Evolutionary conservation across 2,888 invertebrate genomes (phyloP), one percentile per base, ranked within the genome.

Genomic region (Norana najaformis): DNA sequence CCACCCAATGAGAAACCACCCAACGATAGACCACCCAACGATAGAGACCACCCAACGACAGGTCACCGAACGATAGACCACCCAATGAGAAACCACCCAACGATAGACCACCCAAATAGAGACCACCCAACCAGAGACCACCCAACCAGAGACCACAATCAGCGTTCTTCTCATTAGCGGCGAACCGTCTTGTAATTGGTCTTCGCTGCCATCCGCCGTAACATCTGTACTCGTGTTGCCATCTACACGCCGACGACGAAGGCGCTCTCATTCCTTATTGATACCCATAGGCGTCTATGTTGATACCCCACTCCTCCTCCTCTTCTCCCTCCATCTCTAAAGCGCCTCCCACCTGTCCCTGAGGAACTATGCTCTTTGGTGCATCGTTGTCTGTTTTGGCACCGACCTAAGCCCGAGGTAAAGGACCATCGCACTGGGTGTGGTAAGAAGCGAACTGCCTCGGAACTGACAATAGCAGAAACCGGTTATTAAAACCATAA

Each of bases 271-370:
- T 69, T 69, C 69, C 69, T 69, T 69, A 69, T 69, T 69, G 69
- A 69, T 69, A n/a, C n/a, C 69, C 4, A 47, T 0, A 23, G 23
- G 23, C 47, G 23, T 47, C 23, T 23, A 20, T 23, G 23, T 23
- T 11, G 47, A 1, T 6, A 20, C 47, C 23, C 11, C 47, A 18
- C 47, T 47, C 47, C 18, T 47, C 47, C 69, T 69, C 69, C 16
- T 13, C n/a, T 13, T 11, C 53, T 53, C 53, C 2, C 30, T 69
- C 69, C 69, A n/a, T n/a, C n/a, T n/a, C n/a, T n/a, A 69, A 8
- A n/a, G 30, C 69, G 69, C 69, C 69, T n/a, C n/a, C 69, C n/a
- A 69, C 69, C 69, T 69, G 69, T 69, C 69, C 69, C 69, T 69
- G 13, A 69, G 47, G 1, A 5, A 23, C 47, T 69, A 30, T 69